Evolutionary conservation across 2,888 invertebrate species (phyloP).

Genomic region (Pseudococcus jackbeardsleyi): DNA sequence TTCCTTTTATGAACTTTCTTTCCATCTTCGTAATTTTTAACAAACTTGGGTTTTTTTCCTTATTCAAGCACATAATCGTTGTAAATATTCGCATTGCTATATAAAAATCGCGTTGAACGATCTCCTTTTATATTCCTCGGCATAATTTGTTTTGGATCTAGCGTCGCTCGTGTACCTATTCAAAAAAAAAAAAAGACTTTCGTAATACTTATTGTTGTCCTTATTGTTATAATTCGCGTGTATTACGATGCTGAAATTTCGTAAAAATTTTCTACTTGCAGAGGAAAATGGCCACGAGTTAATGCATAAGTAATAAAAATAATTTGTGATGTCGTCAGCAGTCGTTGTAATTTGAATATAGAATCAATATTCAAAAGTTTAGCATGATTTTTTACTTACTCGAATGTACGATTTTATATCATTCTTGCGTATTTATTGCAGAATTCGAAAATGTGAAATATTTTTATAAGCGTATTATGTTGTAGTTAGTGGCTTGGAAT

Average conservation of each 20-base stretch:
- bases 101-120: background rate
- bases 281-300: background rate
- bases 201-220: background rate
- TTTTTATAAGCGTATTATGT: background rate
- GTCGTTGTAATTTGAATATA: too few species aligned
- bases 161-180: background rate
- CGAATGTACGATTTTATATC: too few species aligned
- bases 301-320: too few species aligned
- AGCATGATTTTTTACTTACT: too few species aligned
- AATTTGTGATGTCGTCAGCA: too few species aligned
- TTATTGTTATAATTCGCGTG: background rate
- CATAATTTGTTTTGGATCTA: background rate
- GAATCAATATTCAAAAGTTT: too few species aligned
- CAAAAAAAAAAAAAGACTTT: background rate
- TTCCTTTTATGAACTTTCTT: constrained; percentile 29
- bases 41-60: background rate
- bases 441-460: background rate
- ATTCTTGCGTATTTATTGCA: too few species aligned
- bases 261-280: too few species aligned
- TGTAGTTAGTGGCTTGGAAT: background rate
- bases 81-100: background rate
- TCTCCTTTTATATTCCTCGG: background rate
- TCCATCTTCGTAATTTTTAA: constrained; percentile 6
- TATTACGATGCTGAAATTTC: background rate
- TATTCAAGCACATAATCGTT: constrained; percentile 2